Percentiles rank a stretch among this genome's conserved stretches.
Conservation (phyloP, 2,113 vertebrate genomes). For the Melanerpes formicivorus region DNA sequence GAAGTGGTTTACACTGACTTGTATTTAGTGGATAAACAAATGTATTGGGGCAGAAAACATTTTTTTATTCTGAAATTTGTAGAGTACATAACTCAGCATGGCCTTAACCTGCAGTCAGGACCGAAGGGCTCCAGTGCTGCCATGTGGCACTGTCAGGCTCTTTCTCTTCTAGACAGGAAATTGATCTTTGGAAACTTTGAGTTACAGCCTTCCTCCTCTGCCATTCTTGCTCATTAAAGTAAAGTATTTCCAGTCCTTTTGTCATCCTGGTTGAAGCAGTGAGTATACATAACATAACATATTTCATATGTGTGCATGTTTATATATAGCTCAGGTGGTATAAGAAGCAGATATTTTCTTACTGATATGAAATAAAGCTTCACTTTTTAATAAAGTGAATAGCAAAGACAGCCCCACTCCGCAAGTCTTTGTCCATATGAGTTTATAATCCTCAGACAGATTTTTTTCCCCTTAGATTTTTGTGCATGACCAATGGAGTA, state of each 20-base stretch:
- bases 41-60: accelerated
- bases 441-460: background rate
- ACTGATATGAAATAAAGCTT: background rate
- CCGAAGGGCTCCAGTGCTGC: background rate
- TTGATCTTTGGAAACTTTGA: accelerated
- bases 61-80: background rate
- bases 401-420: accelerated
- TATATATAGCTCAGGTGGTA: background rate
- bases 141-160: background rate
- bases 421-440: background rate
- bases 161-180: accelerated
- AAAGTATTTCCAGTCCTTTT: background rate
- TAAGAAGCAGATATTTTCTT: background rate
- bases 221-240: background rate
- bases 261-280: background rate
- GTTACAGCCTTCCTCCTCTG: background rate
- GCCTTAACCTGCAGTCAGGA: accelerated
- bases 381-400: background rate
- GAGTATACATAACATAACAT: background rate
- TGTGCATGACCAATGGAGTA: background rate
- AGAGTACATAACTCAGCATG: accelerated
- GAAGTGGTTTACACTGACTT: background rate
- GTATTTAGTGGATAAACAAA: background rate
- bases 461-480: background rate
- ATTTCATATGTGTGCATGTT: background rate